phyloP scores from a whole-genome alignment of 1,140 invertebrate species.

The Philotrypesis tridentata region DNA sequence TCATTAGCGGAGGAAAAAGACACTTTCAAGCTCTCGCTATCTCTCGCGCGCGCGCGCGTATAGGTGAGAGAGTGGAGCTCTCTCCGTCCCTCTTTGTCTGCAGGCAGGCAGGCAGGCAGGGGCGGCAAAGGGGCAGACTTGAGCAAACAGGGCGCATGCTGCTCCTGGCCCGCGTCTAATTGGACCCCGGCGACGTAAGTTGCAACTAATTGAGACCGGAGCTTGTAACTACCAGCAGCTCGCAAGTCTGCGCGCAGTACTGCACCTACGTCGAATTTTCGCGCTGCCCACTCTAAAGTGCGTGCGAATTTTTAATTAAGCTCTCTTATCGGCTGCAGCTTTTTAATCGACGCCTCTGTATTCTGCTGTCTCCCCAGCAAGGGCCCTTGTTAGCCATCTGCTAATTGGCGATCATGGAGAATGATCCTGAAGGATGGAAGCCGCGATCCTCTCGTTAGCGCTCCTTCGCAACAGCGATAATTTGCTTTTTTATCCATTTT shows the following conservation, averaged over 20 bases:
- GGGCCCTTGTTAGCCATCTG: slow-evolving; percentile 74
- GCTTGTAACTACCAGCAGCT: slow-evolving; percentile 62
- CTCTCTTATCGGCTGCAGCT: background rate
- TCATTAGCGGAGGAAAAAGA: slow-evolving; percentile 74
- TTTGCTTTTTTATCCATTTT: too few species aligned
- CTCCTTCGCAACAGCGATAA: slow-evolving; percentile 72
- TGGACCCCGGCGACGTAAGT: slow-evolving; percentile 74
- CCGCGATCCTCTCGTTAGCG: slow-evolving; percentile 65
- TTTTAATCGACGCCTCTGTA: slow-evolving; percentile 28
- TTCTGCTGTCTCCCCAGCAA: slow-evolving; percentile 68
- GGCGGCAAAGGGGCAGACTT: slow-evolving; percentile 59
- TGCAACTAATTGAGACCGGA: slow-evolving; percentile 74
- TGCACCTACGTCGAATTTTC: background rate
- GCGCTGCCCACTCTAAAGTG: background rate
- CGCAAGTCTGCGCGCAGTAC: background rate
- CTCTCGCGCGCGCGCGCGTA: background rate
- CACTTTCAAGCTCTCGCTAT: slow-evolving; percentile 57
- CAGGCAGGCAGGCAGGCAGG: too few species aligned
- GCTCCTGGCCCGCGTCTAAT: slow-evolving; percentile 74
- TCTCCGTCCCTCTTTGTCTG: slow-evolving; percentile 59
- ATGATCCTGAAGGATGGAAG: slow-evolving; percentile 73
- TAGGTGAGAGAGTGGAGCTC: slow-evolving; percentile 13
- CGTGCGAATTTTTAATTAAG: background rate
- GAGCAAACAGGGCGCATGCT: slow-evolving; percentile 69
- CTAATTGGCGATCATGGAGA: slow-evolving; percentile 76